phyloP scores from a whole-genome alignment of 2,797 vertebrate genomes.

The Phalanger gymnotis region DNA sequence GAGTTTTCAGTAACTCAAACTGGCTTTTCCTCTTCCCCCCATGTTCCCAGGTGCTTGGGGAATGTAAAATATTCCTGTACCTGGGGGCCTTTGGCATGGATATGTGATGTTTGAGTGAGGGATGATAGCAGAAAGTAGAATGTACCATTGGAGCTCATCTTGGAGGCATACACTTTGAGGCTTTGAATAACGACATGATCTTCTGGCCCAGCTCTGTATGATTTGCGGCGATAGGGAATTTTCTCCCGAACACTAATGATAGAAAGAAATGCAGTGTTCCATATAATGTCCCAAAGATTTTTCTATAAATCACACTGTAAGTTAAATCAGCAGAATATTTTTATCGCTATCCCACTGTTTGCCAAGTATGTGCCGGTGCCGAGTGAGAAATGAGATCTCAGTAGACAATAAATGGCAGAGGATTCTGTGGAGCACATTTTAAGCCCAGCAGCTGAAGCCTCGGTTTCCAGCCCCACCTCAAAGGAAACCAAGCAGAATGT shows the following conservation, averaged over 20 bases:
- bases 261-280: not conserved
- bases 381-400: not conserved
- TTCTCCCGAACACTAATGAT: not conserved
- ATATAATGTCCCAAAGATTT: constrained; percentile 3
- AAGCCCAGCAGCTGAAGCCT: not conserved
- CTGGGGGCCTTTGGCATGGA: not conserved
- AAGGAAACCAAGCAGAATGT: not conserved
- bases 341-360: constrained; percentile 19
- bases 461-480: not conserved
- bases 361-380: not conserved
- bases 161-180: not conserved
- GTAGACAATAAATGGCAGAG: constrained; percentile 41
- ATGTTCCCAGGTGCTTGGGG: not conserved
- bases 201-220: not conserved
- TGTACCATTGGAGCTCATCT: not conserved
- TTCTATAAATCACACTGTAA: not conserved
- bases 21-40: not conserved
- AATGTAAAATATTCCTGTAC: not conserved
- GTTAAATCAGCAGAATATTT: constrained; percentile 50
- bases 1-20: not conserved
- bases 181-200: not conserved
- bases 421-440: constrained; percentile 21
- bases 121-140: not conserved
- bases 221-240: constrained; percentile 27
- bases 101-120: not conserved